Evolutionary conservation across 2,797 vertebrate species (phyloP).

Genomic region (Sandelia bainsii): DNA sequence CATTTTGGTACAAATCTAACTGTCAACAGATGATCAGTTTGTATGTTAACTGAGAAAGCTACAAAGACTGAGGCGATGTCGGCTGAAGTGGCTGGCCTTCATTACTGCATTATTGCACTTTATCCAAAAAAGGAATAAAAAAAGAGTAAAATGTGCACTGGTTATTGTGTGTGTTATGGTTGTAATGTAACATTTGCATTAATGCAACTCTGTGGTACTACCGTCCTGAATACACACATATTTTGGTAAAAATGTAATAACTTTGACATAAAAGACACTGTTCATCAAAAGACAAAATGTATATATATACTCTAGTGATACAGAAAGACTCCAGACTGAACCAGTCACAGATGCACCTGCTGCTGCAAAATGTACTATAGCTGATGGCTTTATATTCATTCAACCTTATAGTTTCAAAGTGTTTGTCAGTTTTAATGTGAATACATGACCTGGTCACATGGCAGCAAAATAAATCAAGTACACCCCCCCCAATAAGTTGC

Average conservation of each 20-base stretch:
- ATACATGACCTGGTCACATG: too few species aligned
- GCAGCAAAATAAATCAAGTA: too few species aligned
- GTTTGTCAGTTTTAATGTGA: too few species aligned
- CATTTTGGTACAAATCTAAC: conserved; percentile 4
- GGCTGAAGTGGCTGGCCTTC: conserved; percentile 2
- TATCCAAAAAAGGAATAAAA: conserved; percentile 11
- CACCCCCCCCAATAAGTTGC: too few species aligned
- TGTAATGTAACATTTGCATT: conserved; percentile 19
- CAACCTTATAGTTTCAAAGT: too few species aligned
- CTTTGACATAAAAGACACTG: background rate
- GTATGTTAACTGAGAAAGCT: background rate
- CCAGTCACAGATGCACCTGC: background rate
- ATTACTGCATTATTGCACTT: background rate
- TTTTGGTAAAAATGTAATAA: background rate
- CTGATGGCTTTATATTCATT: too few species aligned
- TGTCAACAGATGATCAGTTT: conserved; percentile 42
- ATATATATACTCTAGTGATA: too few species aligned
- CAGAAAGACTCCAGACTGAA: background rate
- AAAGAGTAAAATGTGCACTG: background rate
- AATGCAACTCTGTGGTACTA: too few species aligned
- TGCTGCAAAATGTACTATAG: background rate
- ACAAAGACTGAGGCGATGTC: conserved; percentile 12
- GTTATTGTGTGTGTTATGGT: conserved; percentile 10
- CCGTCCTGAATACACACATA: background rate
- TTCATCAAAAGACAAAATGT: background rate